Conservation (phyloP, 1,140 invertebrate species). For the Drosophila melanica region DNA sequence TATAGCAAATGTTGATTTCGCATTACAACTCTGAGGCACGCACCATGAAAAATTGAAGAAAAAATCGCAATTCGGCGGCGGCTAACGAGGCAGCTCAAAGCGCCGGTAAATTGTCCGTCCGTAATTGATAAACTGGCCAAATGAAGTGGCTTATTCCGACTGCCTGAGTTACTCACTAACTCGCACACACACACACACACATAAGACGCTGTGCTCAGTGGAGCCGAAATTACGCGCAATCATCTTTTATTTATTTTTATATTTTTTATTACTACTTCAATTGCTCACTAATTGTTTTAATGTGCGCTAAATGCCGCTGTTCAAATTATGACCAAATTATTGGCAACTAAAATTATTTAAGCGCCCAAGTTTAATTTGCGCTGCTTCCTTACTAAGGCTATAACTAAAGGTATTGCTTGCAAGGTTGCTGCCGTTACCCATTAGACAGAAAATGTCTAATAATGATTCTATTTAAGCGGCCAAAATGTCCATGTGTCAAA, state of each 20-base stretch:
- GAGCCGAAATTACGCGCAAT: constrained; percentile 27
- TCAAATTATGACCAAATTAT: constrained; percentile 35
- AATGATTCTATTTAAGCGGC: too few relatives aligned
- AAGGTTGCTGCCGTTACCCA: neutral
- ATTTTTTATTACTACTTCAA: constrained; percentile 41
- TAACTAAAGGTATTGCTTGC: neutral
- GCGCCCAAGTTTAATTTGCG: neutral
- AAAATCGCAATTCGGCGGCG: constrained; percentile 31
- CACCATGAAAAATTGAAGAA: constrained; percentile 34
- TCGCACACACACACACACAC: neutral
- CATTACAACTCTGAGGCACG: constrained; percentile 49
- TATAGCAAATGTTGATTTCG: constrained; percentile 67
- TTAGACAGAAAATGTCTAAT: too few relatives aligned
- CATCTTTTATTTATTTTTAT: constrained; percentile 28
- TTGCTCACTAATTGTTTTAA: constrained; percentile 63
- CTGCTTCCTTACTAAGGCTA: neutral
- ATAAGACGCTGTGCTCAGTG: neutral
- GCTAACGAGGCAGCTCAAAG: constrained; percentile 74
- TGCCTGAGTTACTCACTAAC: constrained; percentile 36
- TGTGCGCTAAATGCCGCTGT: constrained; percentile 47
- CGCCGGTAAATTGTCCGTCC: constrained; percentile 65
- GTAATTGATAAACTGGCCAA: constrained; percentile 78
- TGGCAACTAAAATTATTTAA: constrained; percentile 5
- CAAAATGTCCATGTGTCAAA: too few relatives aligned
- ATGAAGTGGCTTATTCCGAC: constrained; percentile 52